Conservation (phyloP, 1,140 invertebrate genomes). For the Drosophila bifasciata region DNA sequence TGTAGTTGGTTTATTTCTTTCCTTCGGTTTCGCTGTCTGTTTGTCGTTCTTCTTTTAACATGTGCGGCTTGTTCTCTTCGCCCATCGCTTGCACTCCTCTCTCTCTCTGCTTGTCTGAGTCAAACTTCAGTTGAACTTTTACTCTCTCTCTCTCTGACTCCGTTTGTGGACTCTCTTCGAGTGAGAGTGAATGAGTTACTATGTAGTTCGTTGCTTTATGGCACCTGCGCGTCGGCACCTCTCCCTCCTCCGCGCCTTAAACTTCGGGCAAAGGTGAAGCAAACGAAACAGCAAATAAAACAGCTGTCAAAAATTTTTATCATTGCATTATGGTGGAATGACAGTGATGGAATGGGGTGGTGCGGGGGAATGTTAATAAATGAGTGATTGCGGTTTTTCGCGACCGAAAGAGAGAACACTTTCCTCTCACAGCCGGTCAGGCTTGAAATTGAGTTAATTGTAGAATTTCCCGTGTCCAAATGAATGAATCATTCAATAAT, state of each 20-base stretch:
- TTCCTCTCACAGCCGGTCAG: constrained; percentile 11
- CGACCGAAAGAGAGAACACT: constrained; percentile 5
- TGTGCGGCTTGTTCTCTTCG: too few relatives aligned
- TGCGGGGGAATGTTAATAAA: constrained; percentile 7
- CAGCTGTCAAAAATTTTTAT: constrained; percentile 66
- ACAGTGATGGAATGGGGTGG: constrained; percentile 15
- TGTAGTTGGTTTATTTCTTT: too few relatives aligned
- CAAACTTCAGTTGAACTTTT: constrained; percentile 11
- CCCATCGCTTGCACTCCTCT: background rate
- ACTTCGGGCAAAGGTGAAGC: constrained; percentile 8
- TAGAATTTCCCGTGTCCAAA: background rate
- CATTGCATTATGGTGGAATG: constrained; percentile 28
- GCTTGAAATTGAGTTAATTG: constrained; percentile 40
- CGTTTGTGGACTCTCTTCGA: constrained; percentile 3
- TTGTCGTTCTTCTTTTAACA: constrained; percentile 1
- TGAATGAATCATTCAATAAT: constrained; percentile 25
- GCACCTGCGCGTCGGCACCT: constrained; percentile 49
- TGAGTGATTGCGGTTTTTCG: constrained; percentile 19
- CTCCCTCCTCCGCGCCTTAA: background rate
- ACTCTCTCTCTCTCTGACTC: constrained; percentile 4
- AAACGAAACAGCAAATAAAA: constrained; percentile 42
- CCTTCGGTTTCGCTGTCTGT: background rate
- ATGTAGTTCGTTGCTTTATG: constrained; percentile 20
- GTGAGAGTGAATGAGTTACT: constrained; percentile 6
- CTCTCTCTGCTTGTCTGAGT: background rate